A percentile compares a stretch with the other conserved stretches of the same genome.
These are phyloP conservation scores for Eurosta solidaginis DNA, from an alignment of 1,140 invertebrate genomes.

Conservation along the genomic window DNA sequence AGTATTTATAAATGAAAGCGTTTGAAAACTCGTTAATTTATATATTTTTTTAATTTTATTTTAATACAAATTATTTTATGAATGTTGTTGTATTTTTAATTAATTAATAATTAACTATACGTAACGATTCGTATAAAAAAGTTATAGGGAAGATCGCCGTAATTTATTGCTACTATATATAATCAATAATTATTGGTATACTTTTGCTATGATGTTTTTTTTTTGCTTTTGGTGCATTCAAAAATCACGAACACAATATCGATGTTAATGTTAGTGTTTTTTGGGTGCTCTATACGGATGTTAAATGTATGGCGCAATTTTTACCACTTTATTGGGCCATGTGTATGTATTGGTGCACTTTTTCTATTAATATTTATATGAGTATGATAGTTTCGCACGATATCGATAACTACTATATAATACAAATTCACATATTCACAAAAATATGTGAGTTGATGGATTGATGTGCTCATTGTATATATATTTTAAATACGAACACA, in stretches of 20 bases:
- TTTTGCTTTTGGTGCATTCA: neutral
- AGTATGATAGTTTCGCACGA: neutral
- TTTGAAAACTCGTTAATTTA: neutral
- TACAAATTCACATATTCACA: neutral
- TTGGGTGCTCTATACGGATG: neutral
- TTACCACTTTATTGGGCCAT: neutral
- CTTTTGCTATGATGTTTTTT: neutral
- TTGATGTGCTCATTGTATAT: neutral
- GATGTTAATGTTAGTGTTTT: neutral
- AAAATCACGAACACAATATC: slow-evolving; percentile 7
- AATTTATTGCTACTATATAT: slow-evolving; percentile 6
- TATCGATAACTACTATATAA: neutral
- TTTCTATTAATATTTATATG: neutral
- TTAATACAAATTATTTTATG: neutral
- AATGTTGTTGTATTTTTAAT: neutral
- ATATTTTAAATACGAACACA: slow-evolving; percentile 1
- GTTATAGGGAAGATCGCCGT: slow-evolving; percentile 25
- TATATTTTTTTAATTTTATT: neutral
- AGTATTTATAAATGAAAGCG: slow-evolving; percentile 25
- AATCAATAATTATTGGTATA: neutral
- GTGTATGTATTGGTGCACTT: neutral
- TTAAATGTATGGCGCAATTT: neutral
- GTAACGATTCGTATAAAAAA: slow-evolving; percentile 27
- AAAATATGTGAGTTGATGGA: neutral
- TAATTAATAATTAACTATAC: neutral